A percentile compares a stretch with the other conserved stretches of the same genome.
These are phyloP conservation scores for Aspidoscelis tigris DNA, from an alignment of 2,113 vertebrate genomes.

Conservation along the genomic window DNA sequence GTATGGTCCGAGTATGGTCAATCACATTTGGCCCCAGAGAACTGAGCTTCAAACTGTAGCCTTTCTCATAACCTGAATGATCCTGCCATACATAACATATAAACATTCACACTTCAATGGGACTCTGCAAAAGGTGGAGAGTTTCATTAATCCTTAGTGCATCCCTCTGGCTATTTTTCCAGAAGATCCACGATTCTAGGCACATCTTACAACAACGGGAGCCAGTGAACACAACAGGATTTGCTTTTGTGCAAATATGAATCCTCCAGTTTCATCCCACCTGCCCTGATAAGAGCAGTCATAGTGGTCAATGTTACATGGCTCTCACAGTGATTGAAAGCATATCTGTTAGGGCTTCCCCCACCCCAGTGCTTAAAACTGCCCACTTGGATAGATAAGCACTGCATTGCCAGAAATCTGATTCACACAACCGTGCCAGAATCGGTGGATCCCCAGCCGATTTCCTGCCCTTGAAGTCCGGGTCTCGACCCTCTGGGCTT, in stretches of 20 bases:
- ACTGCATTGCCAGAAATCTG: background rate
- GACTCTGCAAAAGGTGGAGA: no score
- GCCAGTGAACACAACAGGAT: background rate
- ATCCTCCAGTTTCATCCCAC: background rate
- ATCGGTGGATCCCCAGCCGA: background rate
- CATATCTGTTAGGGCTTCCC: background rate
- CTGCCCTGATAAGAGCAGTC: background rate
- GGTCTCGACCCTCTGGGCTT: background rate
- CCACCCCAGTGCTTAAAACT: no score
- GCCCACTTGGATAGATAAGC: background rate
- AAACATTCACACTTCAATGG: no score
- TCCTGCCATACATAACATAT: no score
- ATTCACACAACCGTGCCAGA: background rate
- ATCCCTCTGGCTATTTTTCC: no score
- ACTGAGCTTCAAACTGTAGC: no score
- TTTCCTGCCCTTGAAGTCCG: background rate
- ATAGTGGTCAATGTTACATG: background rate
- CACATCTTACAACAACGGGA: background rate
- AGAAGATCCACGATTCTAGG: no score
- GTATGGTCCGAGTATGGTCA: no score
- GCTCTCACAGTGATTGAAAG: background rate
- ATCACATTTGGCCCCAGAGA: no score
- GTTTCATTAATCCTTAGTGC: no score
- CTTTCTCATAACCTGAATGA: no score
- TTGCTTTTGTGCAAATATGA: background rate